A percentile compares a stretch with the other conserved stretches of the same genome.
These are phyloP conservation scores for Drosophila tropicalis DNA, from an alignment of 1,140 invertebrate species.

Conservation along the genomic window DNA sequence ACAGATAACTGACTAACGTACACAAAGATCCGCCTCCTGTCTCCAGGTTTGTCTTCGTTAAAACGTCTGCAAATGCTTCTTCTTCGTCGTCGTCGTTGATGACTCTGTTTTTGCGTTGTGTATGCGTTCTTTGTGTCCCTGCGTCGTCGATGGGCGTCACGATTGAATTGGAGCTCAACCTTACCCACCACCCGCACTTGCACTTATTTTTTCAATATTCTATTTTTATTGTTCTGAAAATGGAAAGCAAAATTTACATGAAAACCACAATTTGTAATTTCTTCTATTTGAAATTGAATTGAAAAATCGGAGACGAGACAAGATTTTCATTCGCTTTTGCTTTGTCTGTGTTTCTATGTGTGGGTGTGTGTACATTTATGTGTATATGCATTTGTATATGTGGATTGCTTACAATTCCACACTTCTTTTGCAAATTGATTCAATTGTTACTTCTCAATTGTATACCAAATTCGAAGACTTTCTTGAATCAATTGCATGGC, in stretches of 20 bases:
- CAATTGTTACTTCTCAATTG: not conserved
- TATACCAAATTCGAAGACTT: not conserved
- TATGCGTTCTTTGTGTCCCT: conserved; percentile 9
- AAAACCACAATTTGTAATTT: not conserved
- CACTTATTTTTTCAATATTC: conserved; percentile 3
- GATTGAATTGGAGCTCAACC: conserved; percentile 1
- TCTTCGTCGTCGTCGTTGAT: not conserved
- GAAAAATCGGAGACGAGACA: conserved; percentile 35
- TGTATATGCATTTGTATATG: conserved; percentile 32
- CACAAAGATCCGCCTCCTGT: not conserved
- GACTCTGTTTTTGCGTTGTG: conserved; percentile 5
- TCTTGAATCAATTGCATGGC: not conserved
- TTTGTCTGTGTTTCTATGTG: conserved; percentile 25
- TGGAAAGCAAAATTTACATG: not conserved
- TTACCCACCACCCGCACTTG: conserved; percentile 20
- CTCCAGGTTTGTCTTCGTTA: not conserved
- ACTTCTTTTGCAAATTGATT: conserved; percentile 3
- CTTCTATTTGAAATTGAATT: not conserved
- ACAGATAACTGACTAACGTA: not conserved
- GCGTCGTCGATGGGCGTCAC: conserved; percentile 6
- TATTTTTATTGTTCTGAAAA: not conserved
- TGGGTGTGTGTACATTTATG: conserved; percentile 20
- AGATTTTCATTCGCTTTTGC: conserved; percentile 58
- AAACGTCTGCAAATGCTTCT: conserved; percentile 16
- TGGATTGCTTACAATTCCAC: conserved; percentile 36